Base-by-base conservation (phyloP, 2,888 invertebrate genomes). In the Drosophila glabriapex region DNA sequence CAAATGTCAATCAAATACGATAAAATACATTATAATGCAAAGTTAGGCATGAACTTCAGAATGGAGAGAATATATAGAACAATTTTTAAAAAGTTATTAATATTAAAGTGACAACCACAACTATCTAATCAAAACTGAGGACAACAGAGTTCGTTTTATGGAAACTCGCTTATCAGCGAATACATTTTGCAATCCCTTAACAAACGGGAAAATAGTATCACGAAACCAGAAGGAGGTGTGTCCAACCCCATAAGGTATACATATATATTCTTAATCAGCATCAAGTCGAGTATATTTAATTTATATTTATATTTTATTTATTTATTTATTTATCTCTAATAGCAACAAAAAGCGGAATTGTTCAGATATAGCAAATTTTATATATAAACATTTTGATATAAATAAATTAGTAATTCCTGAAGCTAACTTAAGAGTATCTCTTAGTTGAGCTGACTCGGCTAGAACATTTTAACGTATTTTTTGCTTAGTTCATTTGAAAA, bases 1-100 rank as follows among this genome's bases (percentile, higher is more conserved):
- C 39, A 60, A 77, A 49, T 64, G 68, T 53, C 77, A 77, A 69
- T 73, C 60, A 65, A 16, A 28, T 22, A 19, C 41, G 14, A 62
- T 78, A 65, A 77, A 68, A 61, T 50, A 25, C 29, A 62, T 29
- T 16, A 39, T 43, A 33, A 25, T 28, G n/a, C 1, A 10, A 31
- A 41, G 29, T 10, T 10, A 22, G 4, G n/a, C 14, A 14, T 16
- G 4, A 25, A 16, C 0, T 25, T 46, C 1, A 4, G 25, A 25
- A 9, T 16, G 22, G 4, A 25, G 2, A 4, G 9, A 25, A 16
- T 22, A 4, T 3, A 14, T 22, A 7, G 3, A 46, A 46, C 22
- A 14, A 22, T 3, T 46, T 10, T 12, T 7, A 16, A 37, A 35
- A 35, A 16, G 16, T 16, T 6, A 5, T 16, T 16, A 43, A 6